Evolutionary conservation across 23 tunicate genomes (phyloP), one percentile per base, ranked within the genome.

Genomic region (Clavelina lepadiformis): DNA sequence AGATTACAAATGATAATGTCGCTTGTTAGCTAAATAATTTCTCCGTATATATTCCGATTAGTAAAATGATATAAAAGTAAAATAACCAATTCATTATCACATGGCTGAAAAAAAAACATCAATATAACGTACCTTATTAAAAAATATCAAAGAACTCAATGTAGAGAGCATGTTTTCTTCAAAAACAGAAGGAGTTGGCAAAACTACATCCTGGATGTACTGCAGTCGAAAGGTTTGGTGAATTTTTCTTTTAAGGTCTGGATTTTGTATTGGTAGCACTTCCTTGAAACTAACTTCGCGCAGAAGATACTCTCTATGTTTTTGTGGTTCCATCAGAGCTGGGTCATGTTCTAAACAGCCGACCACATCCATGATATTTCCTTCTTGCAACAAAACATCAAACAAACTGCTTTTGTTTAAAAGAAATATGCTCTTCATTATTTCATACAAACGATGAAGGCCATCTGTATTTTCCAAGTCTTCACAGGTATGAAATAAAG

Each of bases 121-220:
- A n/a, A n/a, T n/a, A 29, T 4, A 20, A 68, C 77, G 58, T 62
- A 77, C 98, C 78, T 91, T 91, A 59, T 91, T 82, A 38, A 91
- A 91, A 67, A 91, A 91, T 24, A 91, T 83, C 36, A 82, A 41
- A 1, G 91, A 82, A 28, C 72, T 75, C 13, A 91, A 54, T 47
- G 91, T 91, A 13, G 98, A 82, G 24, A 91, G 92, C 73, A 73
- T 71, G 69, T 91, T 83, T 41, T 82, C 98, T 51, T 91, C 98
- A 44, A 91, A 91, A 3, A 91, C 91, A 1, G 91, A 82, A n/a
- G 98, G 98, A 31, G 98, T 83, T 11, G 98, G 98, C 25, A 91
- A 79, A 28, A 91, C 89, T 11, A 83, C 84, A 58, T 91, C 98
- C 46, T 91, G 98, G 31, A 91, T 83, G 77, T 91, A 91, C 78